These are phyloP conservation scores for Cavia aperea DNA, from an alignment of 2,113 vertebrate genomes.

Conservation along the genomic window DNA sequence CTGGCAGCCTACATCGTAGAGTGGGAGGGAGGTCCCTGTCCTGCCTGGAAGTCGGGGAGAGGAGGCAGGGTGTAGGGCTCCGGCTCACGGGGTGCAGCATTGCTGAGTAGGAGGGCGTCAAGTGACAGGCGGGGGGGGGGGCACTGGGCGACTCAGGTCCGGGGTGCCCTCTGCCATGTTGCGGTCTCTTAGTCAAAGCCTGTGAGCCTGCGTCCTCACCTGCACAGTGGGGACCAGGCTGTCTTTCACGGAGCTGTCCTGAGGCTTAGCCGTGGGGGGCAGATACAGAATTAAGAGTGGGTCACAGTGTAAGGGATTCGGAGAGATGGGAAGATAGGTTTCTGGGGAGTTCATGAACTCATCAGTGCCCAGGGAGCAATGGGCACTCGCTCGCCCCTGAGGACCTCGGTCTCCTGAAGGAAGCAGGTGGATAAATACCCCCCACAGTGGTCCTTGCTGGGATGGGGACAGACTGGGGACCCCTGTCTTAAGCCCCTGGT, in stretches of 20 bases:
- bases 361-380: neutral
- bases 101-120: rapidly evolving
- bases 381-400: neutral
- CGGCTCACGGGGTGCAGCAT: neutral
- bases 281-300: neutral
- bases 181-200: neutral
- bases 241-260: neutral
- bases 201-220: neutral
- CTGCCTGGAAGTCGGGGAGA: neutral
- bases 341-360: neutral
- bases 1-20: rapidly evolving
- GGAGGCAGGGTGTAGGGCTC: rapidly evolving
- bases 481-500: neutral
- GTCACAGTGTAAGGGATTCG: neutral
- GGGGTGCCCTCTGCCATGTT: neutral
- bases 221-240: rapidly evolving
- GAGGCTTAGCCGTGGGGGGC: neutral
- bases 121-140: neutral
- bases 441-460: rapidly evolving
- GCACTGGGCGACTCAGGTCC: neutral
- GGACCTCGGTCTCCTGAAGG: neutral
- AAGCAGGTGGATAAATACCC: neutral
- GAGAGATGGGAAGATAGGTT: neutral
- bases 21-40: neutral
- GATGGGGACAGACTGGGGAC: no score